Evolutionary conservation across 1,140 invertebrate species (phyloP).

Genomic region (Cydia amplana): DNA sequence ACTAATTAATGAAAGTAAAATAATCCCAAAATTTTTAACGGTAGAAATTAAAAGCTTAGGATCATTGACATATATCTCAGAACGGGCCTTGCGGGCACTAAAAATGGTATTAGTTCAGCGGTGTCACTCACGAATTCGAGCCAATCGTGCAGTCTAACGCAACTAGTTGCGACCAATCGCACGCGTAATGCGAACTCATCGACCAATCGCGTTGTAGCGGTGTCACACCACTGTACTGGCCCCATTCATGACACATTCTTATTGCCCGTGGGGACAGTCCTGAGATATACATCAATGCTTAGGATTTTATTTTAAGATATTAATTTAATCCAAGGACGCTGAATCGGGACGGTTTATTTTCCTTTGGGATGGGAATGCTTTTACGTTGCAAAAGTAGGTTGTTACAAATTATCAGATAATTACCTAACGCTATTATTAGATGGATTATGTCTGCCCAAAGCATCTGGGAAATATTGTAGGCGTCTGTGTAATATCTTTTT

Average conservation of each 20-base stretch:
- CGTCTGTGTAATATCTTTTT: not conserved
- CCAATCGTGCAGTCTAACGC: too few relatives aligned
- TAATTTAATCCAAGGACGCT: not conserved
- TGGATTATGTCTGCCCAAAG: not conserved
- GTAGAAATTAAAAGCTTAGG: constrained; percentile 7
- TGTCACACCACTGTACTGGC: too few relatives aligned
- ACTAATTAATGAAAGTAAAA: not conserved
- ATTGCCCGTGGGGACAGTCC: too few relatives aligned
- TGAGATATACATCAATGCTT: too few relatives aligned
- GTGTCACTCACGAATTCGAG: too few relatives aligned
- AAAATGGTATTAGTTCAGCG: too few relatives aligned
- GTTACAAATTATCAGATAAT: constrained; percentile 8
- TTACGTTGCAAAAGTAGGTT: constrained; percentile 9
- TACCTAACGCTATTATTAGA: not conserved
- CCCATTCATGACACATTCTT: too few relatives aligned
- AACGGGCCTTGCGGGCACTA: too few relatives aligned
- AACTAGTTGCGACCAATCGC: too few relatives aligned
- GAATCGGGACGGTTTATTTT: not conserved
- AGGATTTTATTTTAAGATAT: constrained; percentile 14
- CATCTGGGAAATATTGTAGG: constrained; percentile 3
- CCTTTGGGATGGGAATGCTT: constrained; percentile 13
- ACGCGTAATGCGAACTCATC: too few relatives aligned
- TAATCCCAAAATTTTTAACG: not conserved
- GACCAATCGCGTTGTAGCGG: too few relatives aligned
- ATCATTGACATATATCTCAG: too few relatives aligned